These are phyloP conservation scores for Siniperca undulata DNA, from an alignment of 2,797 vertebrate species.

Conservation along the genomic window DNA sequence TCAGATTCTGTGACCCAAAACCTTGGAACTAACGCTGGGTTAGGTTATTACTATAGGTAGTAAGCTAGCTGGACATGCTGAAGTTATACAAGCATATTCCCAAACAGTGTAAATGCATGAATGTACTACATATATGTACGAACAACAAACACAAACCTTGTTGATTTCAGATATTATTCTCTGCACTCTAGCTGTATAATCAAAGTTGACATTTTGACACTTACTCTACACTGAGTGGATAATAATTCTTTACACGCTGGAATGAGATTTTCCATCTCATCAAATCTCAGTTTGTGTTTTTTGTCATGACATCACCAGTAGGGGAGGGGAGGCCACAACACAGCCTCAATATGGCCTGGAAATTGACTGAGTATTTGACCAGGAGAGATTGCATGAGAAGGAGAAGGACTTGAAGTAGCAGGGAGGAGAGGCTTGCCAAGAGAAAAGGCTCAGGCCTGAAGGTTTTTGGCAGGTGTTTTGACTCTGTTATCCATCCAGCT, in stretches of 20 bases:
- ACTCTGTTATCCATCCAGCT: constrained; percentile 79
- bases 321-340: constrained; percentile 46
- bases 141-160: constrained; percentile 26
- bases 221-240: constrained; percentile 52
- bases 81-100: background rate
- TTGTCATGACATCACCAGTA: constrained; percentile 71
- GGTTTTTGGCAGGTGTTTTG: constrained; percentile 80
- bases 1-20: too few relatives aligned
- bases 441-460: constrained; percentile 71
- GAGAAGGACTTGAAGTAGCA: constrained; percentile 74
- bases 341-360: constrained; percentile 74
- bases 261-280: constrained; percentile 80
- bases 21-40: too few relatives aligned
- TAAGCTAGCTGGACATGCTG: background rate
- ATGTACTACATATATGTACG: background rate
- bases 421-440: constrained; percentile 72
- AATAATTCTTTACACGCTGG: constrained; percentile 65
- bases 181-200: constrained; percentile 49
- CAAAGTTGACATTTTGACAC: constrained; percentile 61
- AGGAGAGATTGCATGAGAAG: constrained; percentile 75
- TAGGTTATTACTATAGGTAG: background rate
- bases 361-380: constrained; percentile 72
- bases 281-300: constrained; percentile 75
- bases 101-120: constrained; percentile 8
- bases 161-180: constrained; percentile 61